Evolutionary conservation across 2,113 vertebrate genomes (phyloP).

Genomic region (Pitta sordida): DNA sequence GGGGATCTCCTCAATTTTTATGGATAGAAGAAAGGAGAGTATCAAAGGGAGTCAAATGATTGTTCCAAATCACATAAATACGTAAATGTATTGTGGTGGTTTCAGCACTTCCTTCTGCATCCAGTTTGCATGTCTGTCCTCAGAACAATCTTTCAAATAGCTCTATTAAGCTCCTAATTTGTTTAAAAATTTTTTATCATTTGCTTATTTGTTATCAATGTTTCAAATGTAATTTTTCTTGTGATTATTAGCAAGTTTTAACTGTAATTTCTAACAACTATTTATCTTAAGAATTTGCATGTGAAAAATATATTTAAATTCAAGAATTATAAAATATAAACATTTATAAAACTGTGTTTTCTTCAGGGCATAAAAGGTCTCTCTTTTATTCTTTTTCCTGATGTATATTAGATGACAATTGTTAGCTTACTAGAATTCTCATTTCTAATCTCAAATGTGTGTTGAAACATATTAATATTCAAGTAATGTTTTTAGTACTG

Average conservation of each 20-base stretch:
- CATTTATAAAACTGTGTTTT: neutral
- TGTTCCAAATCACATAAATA: neutral
- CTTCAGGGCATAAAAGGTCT: neutral
- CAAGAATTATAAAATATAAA: neutral
- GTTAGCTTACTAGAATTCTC: neutral
- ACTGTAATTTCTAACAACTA: neutral
- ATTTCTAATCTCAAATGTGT: neutral
- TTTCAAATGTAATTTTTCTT: neutral
- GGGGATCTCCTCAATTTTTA: neutral
- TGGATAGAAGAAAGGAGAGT: neutral
- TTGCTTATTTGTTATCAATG: neutral
- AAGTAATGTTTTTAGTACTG: neutral
- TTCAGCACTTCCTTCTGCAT: neutral
- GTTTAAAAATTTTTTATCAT: neutral
- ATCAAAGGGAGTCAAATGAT: neutral
- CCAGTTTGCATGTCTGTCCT: neutral
- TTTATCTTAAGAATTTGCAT: neutral
- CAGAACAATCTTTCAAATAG: neutral
- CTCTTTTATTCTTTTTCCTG: neutral
- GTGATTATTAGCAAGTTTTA: neutral
- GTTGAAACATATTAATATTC: conserved; percentile 16
- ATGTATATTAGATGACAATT: neutral
- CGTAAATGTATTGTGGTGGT: neutral
- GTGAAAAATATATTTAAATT: neutral
- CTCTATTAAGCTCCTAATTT: neutral